Percentiles rank a stretch among this genome's conserved stretches.
Evolutionary conservation across 1,140 invertebrate genomes (phyloP).

Genomic region (Ips nitidus): DNA sequence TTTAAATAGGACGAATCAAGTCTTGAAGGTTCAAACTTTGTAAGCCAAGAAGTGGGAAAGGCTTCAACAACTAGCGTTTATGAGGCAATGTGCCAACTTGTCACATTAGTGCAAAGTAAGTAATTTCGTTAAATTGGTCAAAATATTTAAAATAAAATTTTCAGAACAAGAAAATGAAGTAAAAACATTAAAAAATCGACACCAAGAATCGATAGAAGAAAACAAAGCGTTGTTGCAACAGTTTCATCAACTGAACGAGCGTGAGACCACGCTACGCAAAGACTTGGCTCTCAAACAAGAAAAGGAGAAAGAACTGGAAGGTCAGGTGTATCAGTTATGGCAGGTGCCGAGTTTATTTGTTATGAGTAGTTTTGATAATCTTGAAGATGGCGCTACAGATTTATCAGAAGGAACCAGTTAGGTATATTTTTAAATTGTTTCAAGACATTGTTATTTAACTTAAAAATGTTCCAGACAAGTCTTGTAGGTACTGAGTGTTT

Average conservation of each 20-base stretch:
- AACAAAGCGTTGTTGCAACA: conserved; percentile 45
- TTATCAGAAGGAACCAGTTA: conserved; percentile 24
- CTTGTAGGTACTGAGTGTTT: too few species aligned
- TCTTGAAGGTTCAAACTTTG: conserved; percentile 44
- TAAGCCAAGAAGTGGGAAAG: conserved; percentile 25
- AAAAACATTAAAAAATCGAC: conserved; percentile 40
- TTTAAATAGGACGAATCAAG: conserved; percentile 50
- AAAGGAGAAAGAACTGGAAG: conserved; percentile 46
- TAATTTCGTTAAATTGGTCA: conserved; percentile 6
- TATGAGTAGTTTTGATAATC: conserved; percentile 42
- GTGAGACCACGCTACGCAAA: conserved; percentile 45
- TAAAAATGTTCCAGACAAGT: too few species aligned
- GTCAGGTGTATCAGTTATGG: conserved; percentile 46
- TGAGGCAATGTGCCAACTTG: conserved; percentile 49
- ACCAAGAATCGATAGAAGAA: conserved; percentile 42
- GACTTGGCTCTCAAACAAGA: conserved; percentile 44
- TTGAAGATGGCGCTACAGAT: conserved; percentile 20
- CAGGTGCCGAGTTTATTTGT: conserved; percentile 50
- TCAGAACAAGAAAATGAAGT: conserved; percentile 50
- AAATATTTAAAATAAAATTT: conserved; percentile 25
- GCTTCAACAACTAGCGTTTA: conserved; percentile 23
- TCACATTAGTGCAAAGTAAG: conserved; percentile 47
- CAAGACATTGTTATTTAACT: too few species aligned
- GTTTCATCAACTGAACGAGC: conserved; percentile 45
- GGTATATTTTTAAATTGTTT: not conserved